Percentiles rank a stretch among this genome's conserved stretches.
These are phyloP conservation scores for Thysanoteuthis rhombus DNA, from an alignment of 2,888 invertebrate genomes.

Conservation along the genomic window DNA sequence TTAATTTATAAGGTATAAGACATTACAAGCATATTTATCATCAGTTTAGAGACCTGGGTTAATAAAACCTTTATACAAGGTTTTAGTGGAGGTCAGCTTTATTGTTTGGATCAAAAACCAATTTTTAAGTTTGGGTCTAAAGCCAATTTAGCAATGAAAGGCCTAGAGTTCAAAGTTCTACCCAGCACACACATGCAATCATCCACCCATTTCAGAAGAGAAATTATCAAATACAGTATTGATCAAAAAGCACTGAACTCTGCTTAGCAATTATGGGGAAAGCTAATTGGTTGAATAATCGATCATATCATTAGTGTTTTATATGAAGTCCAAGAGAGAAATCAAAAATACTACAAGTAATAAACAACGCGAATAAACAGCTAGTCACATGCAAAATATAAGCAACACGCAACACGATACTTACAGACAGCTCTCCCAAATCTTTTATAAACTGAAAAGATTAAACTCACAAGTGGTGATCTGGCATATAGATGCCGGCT, in stretches of 20 bases:
- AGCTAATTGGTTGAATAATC: neutral
- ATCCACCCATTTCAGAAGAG: neutral
- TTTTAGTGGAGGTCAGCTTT: too few relatives aligned
- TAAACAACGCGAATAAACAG: neutral
- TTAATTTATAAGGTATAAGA: too few relatives aligned
- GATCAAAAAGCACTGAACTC: neutral
- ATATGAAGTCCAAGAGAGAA: neutral
- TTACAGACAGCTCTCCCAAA: slow-evolving; percentile 13
- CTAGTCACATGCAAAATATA: neutral
- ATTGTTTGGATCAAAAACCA: too few relatives aligned
- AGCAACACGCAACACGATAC: neutral
- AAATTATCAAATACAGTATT: neutral
- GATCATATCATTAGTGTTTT: neutral
- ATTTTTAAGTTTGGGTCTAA: too few relatives aligned
- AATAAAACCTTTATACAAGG: too few relatives aligned
- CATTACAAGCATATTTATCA: too few relatives aligned
- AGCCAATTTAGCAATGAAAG: too few relatives aligned
- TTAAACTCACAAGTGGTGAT: neutral
- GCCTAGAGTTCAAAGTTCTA: too few relatives aligned
- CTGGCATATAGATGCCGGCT: neutral
- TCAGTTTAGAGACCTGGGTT: too few relatives aligned
- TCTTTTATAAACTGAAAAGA: slow-evolving; percentile 22
- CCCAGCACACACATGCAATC: too few relatives aligned
- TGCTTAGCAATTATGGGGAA: neutral
- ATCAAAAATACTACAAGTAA: neutral